Conservation (phyloP, 2,888 invertebrate species). For the Phyllotreta striolata region DNA sequence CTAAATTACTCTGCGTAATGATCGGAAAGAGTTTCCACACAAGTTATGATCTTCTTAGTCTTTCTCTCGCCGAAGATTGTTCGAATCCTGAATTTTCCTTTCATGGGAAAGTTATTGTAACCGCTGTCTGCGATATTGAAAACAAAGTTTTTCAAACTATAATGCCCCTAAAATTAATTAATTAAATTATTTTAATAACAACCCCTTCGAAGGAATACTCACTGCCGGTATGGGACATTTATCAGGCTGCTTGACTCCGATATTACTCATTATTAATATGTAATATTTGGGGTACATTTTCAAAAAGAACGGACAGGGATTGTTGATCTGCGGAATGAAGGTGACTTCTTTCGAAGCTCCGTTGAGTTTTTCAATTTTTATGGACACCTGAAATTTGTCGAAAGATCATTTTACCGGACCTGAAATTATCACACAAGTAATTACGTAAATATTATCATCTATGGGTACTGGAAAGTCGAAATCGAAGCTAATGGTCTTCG, state of each 20-base stretch:
- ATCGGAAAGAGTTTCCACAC: background rate
- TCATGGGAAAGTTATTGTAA: background rate
- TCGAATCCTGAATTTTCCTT: constrained; percentile 2
- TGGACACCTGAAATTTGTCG: constrained; percentile 4
- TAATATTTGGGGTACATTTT: background rate
- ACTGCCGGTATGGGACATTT: constrained; percentile 16
- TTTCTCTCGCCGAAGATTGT: constrained; percentile 2
- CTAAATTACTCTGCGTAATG: background rate
- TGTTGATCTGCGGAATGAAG: background rate
- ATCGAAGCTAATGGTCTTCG: constrained; percentile 1
- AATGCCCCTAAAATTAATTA: constrained; percentile 15
- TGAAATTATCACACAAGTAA: too few species aligned
- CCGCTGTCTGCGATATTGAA: background rate
- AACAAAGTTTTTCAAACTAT: background rate
- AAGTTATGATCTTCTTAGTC: constrained; percentile 7
- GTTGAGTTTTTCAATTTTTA: background rate
- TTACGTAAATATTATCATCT: constrained; percentile 1
- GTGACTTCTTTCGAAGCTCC: background rate
- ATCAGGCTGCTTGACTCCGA: constrained; percentile 6
- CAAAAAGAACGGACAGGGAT: background rate
- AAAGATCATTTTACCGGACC: too few species aligned
- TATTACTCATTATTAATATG: background rate
- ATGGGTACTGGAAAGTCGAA: background rate
- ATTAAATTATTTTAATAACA: too few species aligned
- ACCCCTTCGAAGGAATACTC: too few species aligned